Evolutionary conservation across 2,113 vertebrate species (phyloP).

Genomic region (Chinchilla lanigera): DNA sequence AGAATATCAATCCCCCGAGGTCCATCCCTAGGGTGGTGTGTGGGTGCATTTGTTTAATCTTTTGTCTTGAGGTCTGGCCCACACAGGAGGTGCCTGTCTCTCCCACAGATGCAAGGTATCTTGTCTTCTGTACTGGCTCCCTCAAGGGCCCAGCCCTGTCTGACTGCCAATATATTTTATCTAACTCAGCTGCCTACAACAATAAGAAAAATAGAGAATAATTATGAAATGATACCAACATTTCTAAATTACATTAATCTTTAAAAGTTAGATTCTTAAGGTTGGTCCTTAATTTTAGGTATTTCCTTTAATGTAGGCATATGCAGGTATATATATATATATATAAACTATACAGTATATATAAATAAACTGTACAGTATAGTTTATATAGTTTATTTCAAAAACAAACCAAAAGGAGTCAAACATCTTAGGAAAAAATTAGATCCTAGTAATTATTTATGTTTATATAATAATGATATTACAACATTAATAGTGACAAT

Average conservation of each 20-base stretch:
- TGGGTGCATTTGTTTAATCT: too few species aligned
- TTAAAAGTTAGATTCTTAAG: background rate
- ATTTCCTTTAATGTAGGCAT: constrained; percentile 39
- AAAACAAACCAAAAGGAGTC: background rate
- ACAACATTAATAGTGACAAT: background rate
- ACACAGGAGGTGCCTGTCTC: too few species aligned
- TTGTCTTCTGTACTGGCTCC: too few species aligned
- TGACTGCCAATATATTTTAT: too few species aligned
- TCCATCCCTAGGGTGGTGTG: too few species aligned
- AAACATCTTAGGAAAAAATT: background rate
- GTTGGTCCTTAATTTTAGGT: background rate
- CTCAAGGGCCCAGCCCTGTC: too few species aligned
- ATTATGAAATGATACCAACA: background rate
- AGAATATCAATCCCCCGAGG: too few species aligned
- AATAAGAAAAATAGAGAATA: background rate
- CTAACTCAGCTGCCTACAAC: too few species aligned
- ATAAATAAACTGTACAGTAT: too few species aligned
- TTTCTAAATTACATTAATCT: background rate
- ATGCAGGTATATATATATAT: background rate
- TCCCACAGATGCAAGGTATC: too few species aligned
- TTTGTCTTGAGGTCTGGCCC: too few species aligned
- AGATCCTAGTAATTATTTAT: background rate
- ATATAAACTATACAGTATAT: too few species aligned
- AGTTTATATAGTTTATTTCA: background rate
- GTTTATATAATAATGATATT: background rate